Conservation (phyloP, 2,113 vertebrate genomes). For the Coreoperca whiteheadi region DNA sequence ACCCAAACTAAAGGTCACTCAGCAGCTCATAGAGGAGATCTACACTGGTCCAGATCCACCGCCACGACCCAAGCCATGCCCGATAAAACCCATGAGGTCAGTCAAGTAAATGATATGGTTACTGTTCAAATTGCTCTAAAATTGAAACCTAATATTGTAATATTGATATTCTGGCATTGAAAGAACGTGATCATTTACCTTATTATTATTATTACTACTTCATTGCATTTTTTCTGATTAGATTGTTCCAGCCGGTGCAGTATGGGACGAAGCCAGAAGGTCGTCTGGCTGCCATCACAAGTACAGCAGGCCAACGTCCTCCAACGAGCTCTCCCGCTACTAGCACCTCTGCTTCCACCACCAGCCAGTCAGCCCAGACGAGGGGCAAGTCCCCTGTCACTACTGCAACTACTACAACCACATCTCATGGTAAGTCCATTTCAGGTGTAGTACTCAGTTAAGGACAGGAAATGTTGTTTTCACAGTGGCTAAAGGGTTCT, state of each 20-base stretch:
- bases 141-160: conserved; percentile 6
- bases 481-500: neutral
- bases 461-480: conserved; percentile 4
- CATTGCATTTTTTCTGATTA: conserved; percentile 59
- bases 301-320: conserved; percentile 78
- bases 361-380: conserved; percentile 83
- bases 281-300: conserved; percentile 85
- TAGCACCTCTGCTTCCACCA: conserved; percentile 79
- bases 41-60: conserved; percentile 86
- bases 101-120: neutral
- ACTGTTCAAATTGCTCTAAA: conserved; percentile 16
- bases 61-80: conserved; percentile 85
- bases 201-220: too few relatives aligned
- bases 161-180: neutral
- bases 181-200: neutral
- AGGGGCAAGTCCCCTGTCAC: conserved; percentile 89
- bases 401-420: conserved; percentile 81
- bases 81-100: conserved; percentile 93
- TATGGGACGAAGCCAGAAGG: conserved; percentile 95
- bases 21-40: conserved; percentile 93
- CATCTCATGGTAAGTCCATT: conserved; percentile 87
- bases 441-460: neutral
- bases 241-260: conserved; percentile 92
- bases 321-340: conserved; percentile 75
- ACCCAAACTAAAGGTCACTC: conserved; percentile 90